These are phyloP conservation scores for Eptatretus atami DNA, from an alignment of 2,797 vertebrate genomes.

Conservation along the genomic window DNA sequence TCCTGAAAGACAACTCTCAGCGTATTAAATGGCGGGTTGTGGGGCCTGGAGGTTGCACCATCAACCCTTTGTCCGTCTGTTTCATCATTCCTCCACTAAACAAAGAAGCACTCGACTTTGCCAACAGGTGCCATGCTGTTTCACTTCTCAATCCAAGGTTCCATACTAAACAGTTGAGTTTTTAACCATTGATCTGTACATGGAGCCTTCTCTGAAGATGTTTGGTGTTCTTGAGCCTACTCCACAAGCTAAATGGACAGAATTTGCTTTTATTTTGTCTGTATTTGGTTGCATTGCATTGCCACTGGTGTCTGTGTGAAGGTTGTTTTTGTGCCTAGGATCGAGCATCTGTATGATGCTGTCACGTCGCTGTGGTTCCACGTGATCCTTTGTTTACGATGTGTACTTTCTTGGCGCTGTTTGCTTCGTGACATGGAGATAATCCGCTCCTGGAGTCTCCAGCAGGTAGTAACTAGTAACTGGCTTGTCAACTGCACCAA, in stretches of 20 bases:
- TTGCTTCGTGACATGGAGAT: slow-evolving; percentile 38
- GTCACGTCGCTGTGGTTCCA: slow-evolving; percentile 34
- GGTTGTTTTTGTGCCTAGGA: slow-evolving; percentile 14
- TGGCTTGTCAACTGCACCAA: no score
- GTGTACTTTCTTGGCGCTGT: slow-evolving; percentile 51
- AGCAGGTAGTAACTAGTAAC: neutral
- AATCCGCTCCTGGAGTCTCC: slow-evolving; percentile 48
- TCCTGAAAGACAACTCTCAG: slow-evolving; percentile 43
- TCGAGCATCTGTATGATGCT: slow-evolving; percentile 34
- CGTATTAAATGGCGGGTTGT: slow-evolving; percentile 51
- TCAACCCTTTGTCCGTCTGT: slow-evolving; percentile 47
- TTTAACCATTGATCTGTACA: no score
- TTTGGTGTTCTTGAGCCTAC: no score
- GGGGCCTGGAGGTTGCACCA: slow-evolving; percentile 24
- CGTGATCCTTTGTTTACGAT: slow-evolving; percentile 37
- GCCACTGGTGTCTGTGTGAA: no score
- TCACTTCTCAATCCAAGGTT: no score
- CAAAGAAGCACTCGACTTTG: slow-evolving; percentile 40
- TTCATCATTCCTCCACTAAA: slow-evolving; percentile 60
- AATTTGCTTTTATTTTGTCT: no score
- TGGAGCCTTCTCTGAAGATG: no score
- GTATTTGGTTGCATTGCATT: no score
- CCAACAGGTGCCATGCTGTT: slow-evolving; percentile 26
- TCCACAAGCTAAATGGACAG: no score
- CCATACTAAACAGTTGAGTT: no score